Evolutionary conservation across 2,888 invertebrate genomes (phyloP).

Genomic region (Platycnemis pennipes): DNA sequence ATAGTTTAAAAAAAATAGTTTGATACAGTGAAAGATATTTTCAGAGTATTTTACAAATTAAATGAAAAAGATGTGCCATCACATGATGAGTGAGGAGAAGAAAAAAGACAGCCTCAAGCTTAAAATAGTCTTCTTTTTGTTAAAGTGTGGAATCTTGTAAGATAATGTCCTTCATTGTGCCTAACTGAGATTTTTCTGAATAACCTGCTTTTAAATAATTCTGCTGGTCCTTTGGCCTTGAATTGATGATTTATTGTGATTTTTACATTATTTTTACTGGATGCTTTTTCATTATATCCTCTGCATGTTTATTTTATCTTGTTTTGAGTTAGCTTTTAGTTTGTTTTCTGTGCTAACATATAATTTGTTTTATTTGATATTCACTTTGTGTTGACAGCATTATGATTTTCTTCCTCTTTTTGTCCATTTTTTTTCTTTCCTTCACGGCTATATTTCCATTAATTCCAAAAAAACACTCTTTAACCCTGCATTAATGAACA

Average conservation of each 20-base stretch:
- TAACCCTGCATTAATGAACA: constrained; percentile 24
- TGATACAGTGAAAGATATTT: too few species aligned
- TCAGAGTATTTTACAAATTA: too few species aligned
- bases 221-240: too few species aligned
- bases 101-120: too few species aligned
- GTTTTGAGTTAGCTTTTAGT: constrained; percentile 44
- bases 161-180: neutral
- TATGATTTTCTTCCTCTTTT: constrained; percentile 72
- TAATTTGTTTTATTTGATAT: constrained; percentile 69
- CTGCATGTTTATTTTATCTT: neutral
- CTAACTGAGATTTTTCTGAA: neutral
- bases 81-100: too few species aligned
- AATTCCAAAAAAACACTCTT: constrained; percentile 74
- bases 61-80: too few species aligned
- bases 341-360: constrained; percentile 70
- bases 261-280: neutral
- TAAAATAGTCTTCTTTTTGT: too few species aligned
- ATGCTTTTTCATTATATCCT: constrained; percentile 71
- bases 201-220: too few species aligned
- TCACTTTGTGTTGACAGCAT: constrained; percentile 71
- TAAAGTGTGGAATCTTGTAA: neutral
- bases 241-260: neutral
- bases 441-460: constrained; percentile 73
- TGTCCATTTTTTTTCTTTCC: constrained; percentile 74
- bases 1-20: too few species aligned